Conservation (phyloP, 2,113 vertebrate genomes). For the Corapipo altera region DNA sequence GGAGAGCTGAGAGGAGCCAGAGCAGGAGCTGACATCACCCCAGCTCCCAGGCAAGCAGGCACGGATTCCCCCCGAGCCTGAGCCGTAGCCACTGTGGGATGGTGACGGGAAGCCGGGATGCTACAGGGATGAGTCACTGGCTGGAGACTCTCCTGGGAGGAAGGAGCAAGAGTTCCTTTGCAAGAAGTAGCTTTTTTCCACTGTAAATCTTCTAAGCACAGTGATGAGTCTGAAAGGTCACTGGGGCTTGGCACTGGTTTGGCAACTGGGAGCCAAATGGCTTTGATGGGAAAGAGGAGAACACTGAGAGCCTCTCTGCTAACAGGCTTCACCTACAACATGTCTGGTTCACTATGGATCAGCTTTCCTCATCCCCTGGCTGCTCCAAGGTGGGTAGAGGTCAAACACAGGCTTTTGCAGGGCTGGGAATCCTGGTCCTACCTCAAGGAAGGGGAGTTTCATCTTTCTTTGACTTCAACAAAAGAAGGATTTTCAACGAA, state of each 20-base stretch:
- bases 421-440: background rate
- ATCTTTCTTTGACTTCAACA: background rate
- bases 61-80: constrained; percentile 1
- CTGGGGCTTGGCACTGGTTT: constrained; percentile 39
- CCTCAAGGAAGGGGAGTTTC: background rate
- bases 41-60: background rate
- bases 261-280: background rate
- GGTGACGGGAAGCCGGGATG: constrained; percentile 37
- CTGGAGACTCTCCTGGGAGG: constrained; percentile 18
- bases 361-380: background rate
- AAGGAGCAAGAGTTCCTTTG: constrained; percentile 30
- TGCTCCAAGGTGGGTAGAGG: background rate
- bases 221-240: constrained; percentile 51
- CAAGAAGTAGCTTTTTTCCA: constrained; percentile 38
- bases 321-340: background rate
- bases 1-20: background rate
- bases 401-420: background rate
- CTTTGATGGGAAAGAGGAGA: constrained; percentile 16
- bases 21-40: constrained; percentile 48
- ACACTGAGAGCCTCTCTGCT: background rate
- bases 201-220: background rate
- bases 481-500: background rate
- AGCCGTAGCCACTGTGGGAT: background rate
- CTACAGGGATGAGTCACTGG: constrained; percentile 4
- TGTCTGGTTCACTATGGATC: background rate